Conservation (phyloP, 2,888 invertebrate genomes). For the Laspeyria flexula region DNA sequence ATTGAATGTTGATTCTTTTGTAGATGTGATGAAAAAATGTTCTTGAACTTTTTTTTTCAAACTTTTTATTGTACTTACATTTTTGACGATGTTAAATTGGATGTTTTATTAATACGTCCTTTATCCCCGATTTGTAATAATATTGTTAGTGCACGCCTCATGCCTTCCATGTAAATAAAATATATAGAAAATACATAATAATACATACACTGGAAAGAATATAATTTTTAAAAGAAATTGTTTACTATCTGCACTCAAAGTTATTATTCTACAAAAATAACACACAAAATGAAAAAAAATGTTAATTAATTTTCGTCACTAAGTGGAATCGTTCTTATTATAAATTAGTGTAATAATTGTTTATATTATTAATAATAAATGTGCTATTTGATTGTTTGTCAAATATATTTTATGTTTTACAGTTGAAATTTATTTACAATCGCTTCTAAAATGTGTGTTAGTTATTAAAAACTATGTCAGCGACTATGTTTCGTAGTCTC, state of each 20-base stretch:
- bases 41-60: slow-evolving; percentile 13
- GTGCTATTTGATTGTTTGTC: slow-evolving; percentile 23
- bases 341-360: slow-evolving; percentile 38
- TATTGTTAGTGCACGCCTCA: slow-evolving; percentile 66
- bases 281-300: slow-evolving; percentile 8
- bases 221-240: slow-evolving; percentile 27
- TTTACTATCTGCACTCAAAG: slow-evolving; percentile 37
- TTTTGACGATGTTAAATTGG: slow-evolving; percentile 41
- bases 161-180: slow-evolving; percentile 82
- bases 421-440: slow-evolving; percentile 32
- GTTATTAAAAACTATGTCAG: slow-evolving; percentile 38
- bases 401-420: slow-evolving; percentile 26
- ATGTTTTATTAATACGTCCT: slow-evolving; percentile 48
- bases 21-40: slow-evolving; percentile 26
- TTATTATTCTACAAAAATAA: slow-evolving; percentile 18
- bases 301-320: slow-evolving; percentile 14
- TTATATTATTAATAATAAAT: slow-evolving; percentile 38
- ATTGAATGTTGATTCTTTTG: slow-evolving; percentile 55
- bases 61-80: slow-evolving; percentile 32
- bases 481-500: slow-evolving; percentile 63
- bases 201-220: slow-evolving; percentile 38
- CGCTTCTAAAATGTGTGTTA: slow-evolving; percentile 59
- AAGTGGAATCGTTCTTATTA: slow-evolving; percentile 26
- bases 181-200: slow-evolving; percentile 47
- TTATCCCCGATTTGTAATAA: slow-evolving; percentile 49